These are phyloP conservation scores for Gallinago media DNA, from an alignment of 2,113 vertebrate species.

Conservation along the genomic window DNA sequence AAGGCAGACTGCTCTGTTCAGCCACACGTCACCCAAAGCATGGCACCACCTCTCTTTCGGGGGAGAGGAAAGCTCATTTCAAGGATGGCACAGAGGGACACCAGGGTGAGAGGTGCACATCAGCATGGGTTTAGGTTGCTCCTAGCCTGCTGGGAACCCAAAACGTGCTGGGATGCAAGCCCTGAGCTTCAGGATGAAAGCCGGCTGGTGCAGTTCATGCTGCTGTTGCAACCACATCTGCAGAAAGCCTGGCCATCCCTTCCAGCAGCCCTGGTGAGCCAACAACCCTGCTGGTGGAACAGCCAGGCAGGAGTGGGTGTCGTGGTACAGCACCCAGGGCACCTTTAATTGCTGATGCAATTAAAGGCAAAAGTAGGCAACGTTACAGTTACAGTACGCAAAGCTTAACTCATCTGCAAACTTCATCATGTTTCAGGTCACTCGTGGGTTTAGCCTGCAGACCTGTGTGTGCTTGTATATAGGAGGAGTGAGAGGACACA, in stretches of 20 bases:
- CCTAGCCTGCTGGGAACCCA: neutral
- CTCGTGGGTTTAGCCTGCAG: neutral
- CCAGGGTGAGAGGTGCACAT: too few relatives aligned
- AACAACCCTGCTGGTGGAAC: fast-evolving
- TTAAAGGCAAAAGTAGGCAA: neutral
- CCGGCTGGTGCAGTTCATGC: fast-evolving
- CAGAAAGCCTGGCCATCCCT: neutral
- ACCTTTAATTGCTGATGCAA: neutral
- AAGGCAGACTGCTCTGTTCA: neutral
- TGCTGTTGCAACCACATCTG: neutral
- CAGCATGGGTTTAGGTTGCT: neutral
- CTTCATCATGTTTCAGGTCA: neutral
- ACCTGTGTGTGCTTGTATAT: too few relatives aligned
- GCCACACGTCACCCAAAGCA: neutral
- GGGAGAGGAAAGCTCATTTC: neutral
- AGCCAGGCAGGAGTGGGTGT: fast-evolving
- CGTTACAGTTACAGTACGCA: fast-evolving
- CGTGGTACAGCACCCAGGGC: neutral
- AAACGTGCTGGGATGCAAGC: neutral
- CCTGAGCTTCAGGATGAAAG: neutral
- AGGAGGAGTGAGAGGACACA: neutral
- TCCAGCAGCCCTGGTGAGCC: neutral
- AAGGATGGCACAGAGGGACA: neutral
- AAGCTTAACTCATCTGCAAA: neutral
- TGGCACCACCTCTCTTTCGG: neutral